These are phyloP conservation scores for Sphaeridia pumilis DNA, from an alignment of 2,888 invertebrate species.

Conservation along the genomic window DNA sequence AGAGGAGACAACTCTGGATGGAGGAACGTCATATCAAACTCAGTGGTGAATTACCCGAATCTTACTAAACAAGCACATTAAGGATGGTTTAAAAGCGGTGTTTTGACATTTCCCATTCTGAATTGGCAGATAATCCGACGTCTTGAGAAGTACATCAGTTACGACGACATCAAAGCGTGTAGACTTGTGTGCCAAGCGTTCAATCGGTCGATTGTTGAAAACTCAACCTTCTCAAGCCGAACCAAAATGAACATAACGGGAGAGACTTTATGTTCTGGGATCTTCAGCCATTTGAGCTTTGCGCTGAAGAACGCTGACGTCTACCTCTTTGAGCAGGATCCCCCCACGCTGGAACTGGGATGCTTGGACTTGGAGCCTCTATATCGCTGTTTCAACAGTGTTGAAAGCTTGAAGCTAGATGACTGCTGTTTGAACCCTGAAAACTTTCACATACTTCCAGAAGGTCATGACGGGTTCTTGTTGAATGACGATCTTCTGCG, in stretches of 20 bases:
- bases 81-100: too few relatives aligned
- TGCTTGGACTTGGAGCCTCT: neutral
- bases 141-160: neutral
- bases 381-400: neutral
- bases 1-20: too few relatives aligned
- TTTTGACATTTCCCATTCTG: too few relatives aligned
- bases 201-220: neutral
- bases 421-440: too few relatives aligned
- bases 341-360: neutral
- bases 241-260: neutral
- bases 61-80: too few relatives aligned
- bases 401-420: neutral
- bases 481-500: neutral
- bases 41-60: too few relatives aligned
- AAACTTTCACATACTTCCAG: too few relatives aligned
- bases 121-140: too few relatives aligned
- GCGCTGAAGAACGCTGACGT: neutral
- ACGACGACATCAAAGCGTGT: neutral
- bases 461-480: too few relatives aligned
- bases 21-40: too few relatives aligned
- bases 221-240: neutral
- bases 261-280: neutral
- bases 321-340: neutral
- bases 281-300: neutral
- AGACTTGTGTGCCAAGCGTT: neutral